phyloP scores from a whole-genome alignment of 2,888 invertebrate genomes.

The Capitulum mitella region DNA sequence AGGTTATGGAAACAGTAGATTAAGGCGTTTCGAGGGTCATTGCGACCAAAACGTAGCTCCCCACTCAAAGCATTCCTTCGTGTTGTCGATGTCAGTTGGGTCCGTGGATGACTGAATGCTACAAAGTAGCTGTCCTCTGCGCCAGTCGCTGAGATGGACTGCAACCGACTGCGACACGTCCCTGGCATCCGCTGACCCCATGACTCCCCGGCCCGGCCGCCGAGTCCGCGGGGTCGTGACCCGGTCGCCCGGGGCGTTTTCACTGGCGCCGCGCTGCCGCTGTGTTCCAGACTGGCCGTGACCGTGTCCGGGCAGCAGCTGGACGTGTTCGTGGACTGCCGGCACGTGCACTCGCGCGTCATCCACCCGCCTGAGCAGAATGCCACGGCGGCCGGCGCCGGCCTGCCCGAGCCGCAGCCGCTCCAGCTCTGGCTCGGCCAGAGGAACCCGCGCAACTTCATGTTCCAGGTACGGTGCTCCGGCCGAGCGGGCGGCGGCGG shows the following conservation, averaged over 20 bases:
- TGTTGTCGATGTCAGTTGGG: too few relatives aligned
- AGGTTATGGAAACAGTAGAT: too few relatives aligned
- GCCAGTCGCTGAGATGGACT: too few relatives aligned
- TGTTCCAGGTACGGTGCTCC: constrained; percentile 82
- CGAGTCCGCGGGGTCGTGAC: too few relatives aligned
- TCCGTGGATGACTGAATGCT: too few relatives aligned
- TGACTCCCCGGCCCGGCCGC: too few relatives aligned
- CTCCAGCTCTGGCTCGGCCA: constrained; percentile 74
- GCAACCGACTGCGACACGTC: too few relatives aligned
- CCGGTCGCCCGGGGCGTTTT: not conserved
- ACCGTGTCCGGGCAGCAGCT: constrained; percentile 70
- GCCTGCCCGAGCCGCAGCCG: constrained; percentile 33
- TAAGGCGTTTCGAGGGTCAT: too few relatives aligned
- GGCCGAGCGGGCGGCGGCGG: not conserved
- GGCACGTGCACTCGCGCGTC: constrained; percentile 71
- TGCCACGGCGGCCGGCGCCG: constrained; percentile 39
- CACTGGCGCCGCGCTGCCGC: not conserved
- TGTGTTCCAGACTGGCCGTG: constrained; percentile 54
- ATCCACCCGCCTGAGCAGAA: constrained; percentile 62
- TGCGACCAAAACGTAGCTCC: too few relatives aligned
- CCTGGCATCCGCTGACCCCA: too few relatives aligned
- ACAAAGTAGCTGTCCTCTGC: too few relatives aligned
- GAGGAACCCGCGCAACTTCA: constrained; percentile 72
- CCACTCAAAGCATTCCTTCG: too few relatives aligned
- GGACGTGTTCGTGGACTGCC: constrained; percentile 78